These are phyloP conservation scores for Nemopilema nomurai DNA, from an alignment of 30 jellyfish, hydroid and myxozoan species.

Conservation along the genomic window DNA sequence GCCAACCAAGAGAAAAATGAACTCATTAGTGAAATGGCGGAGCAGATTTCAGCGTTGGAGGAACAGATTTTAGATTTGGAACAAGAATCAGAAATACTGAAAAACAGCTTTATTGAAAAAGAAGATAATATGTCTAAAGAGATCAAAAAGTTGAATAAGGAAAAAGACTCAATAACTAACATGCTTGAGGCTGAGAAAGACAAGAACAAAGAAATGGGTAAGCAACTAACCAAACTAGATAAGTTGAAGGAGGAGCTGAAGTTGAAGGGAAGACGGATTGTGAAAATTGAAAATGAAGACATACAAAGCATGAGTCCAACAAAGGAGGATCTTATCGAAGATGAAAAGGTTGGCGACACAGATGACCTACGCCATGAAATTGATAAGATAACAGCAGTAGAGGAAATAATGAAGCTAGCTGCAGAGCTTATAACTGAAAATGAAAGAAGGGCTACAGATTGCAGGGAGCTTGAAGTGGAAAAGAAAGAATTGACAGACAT, in stretches of 20 bases:
- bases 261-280: constrained; percentile 27
- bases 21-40: neutral
- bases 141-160: neutral
- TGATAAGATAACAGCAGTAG: constrained; percentile 52
- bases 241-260: constrained; percentile 33
- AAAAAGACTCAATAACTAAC: neutral
- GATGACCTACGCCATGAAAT: constrained; percentile 53
- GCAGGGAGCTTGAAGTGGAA: constrained; percentile 24
- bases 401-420: constrained; percentile 55
- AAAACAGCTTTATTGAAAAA: neutral
- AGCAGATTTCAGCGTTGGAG: neutral
- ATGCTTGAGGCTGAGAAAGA: constrained; percentile 14
- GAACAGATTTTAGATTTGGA: neutral
- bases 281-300: constrained; percentile 37
- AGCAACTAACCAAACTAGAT: constrained; percentile 19
- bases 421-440: constrained; percentile 59
- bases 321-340: neutral
- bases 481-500: constrained; percentile 43
- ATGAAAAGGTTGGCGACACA: neutral
- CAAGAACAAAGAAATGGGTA: neutral
- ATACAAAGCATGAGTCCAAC: constrained; percentile 19
- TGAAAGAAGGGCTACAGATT: constrained; percentile 9
- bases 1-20: constrained; percentile 18
- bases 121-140: neutral
- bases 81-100: constrained; percentile 6